Evolutionary conservation across 2,113 vertebrate genomes (phyloP), one percentile per base, ranked within the genome.

Genomic region (Columba janthina): DNA sequence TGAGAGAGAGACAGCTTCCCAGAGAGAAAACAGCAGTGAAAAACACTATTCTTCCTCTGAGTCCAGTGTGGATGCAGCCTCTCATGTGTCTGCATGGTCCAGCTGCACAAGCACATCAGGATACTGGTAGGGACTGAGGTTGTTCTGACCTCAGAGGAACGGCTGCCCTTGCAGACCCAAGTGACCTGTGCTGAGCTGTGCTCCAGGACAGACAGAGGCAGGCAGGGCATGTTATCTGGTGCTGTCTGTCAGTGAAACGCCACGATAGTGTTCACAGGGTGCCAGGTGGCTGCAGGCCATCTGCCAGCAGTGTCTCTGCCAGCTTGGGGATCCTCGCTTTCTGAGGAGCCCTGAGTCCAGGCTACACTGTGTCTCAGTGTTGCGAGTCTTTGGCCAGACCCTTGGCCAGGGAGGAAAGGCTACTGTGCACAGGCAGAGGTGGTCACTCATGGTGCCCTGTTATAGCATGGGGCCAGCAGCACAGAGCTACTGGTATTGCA

Each of bases 281-380:
- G 17, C 17, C 57, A 10, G 0, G 6, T 1, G 9, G 34, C 31
- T 44, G 48, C 53, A 79, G 38, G 22, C 25, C 2, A 0, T 48
- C 34, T 78, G 38, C 24, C 3, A 2, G 16, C 15, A 58, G 21
- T 16, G 21, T 10, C 44, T 12, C 17, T 34, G 40, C 31, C 40
- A 73, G 13, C 26, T 34, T 0, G 0, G 15, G 31, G 10, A 84
- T 3, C 12, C n/a, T 36, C 0, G 0, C 4, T 48, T 2, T 6
- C 25, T 2, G 2, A 5, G 26, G 24, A 71, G 28, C 25, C 56
- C n/a, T 12, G 28, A 92, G 16, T 36, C 32, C 0, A 0, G 29
- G 14, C 29, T 57, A 21, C 2, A 2, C 24, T 85, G 13, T 1
- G 3, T 15, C 31, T 25, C 32, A 25, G 42, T 75, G 61, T 50